Evolutionary conservation across 2,888 invertebrate genomes (phyloP).

Genomic region (Baronia brevicornis): DNA sequence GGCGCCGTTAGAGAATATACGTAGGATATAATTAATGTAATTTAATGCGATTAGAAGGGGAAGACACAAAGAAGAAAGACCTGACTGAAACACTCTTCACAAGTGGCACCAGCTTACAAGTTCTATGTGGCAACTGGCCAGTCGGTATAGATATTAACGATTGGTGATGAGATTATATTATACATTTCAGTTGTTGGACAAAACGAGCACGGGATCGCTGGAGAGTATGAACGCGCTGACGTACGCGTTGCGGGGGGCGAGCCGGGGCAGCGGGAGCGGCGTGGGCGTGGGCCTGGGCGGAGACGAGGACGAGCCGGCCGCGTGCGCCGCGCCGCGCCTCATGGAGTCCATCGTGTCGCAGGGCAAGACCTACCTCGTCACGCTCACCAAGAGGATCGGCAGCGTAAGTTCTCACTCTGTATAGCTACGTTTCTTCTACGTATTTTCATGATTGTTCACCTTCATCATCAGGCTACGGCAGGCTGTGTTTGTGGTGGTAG

Average conservation of each 20-base stretch:
- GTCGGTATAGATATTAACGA: background rate
- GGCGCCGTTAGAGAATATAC: too few relatives aligned
- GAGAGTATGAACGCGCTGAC: constrained; percentile 47
- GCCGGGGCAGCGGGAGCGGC: constrained; percentile 25
- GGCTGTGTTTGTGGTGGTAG: too few relatives aligned
- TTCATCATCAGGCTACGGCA: too few relatives aligned
- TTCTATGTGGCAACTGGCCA: background rate
- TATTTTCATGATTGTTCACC: too few relatives aligned
- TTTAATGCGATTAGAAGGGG: too few relatives aligned
- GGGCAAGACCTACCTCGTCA: constrained; percentile 63
- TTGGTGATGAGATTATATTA: background rate
- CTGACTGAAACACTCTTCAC: too few relatives aligned
- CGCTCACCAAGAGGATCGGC: constrained; percentile 58
- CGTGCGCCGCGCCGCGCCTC: constrained; percentile 43
- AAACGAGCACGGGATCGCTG: constrained; percentile 46
- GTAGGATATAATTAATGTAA: too few relatives aligned
- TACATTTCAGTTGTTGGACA: constrained; percentile 41
- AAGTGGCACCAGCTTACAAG: too few relatives aligned
- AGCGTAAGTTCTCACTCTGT: too few relatives aligned
- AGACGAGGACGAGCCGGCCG: constrained; percentile 29
- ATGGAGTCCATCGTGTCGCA: constrained; percentile 65
- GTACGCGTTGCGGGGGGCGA: constrained; percentile 35
- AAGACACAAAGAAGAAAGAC: too few relatives aligned
- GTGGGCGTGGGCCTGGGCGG: constrained; percentile 23
- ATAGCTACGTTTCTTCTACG: too few relatives aligned